phyloP scores from a whole-genome alignment of 2,797 vertebrate genomes.

The Paratrypauchen microcephalus region DNA sequence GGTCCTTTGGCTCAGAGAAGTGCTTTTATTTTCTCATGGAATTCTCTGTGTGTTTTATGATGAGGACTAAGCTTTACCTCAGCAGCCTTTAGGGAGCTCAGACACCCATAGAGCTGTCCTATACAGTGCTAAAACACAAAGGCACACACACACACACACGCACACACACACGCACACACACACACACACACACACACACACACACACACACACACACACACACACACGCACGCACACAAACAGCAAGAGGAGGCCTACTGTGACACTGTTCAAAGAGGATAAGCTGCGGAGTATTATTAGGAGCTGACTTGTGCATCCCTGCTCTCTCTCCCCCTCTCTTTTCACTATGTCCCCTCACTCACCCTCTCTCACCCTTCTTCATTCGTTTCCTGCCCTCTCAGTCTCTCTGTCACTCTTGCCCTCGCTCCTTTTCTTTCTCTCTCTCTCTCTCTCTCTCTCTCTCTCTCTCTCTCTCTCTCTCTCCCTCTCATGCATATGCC shows the following conservation, averaged over 20 bases:
- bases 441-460: too few relatives aligned
- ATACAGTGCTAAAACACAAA: not conserved
- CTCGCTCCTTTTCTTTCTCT: too few relatives aligned
- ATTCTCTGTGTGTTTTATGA: constrained; percentile 49
- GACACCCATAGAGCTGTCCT: constrained; percentile 14
- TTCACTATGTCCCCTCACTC: too few relatives aligned
- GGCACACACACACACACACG: too few relatives aligned
- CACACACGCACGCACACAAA: not conserved
- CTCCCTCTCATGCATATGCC: constrained; percentile 34
- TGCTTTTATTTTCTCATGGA: constrained; percentile 49
- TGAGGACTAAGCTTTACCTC: constrained; percentile 40
- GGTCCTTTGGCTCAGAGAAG: constrained; percentile 41
- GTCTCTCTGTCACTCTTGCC: too few relatives aligned
- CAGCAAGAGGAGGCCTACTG: constrained; percentile 28
- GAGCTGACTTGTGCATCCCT: constrained; percentile 33
- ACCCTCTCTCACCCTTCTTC: too few relatives aligned
- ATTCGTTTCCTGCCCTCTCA: too few relatives aligned
- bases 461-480: too few relatives aligned
- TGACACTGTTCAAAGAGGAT: constrained; percentile 47
- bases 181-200: too few relatives aligned
- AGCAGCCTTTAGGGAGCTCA: constrained; percentile 35
- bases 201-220: too few relatives aligned
- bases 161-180: too few relatives aligned
- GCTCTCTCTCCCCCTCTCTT: not conserved
- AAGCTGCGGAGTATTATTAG: constrained; percentile 60